phyloP scores from a whole-genome alignment of 2,113 vertebrate genomes.

The Onychostruthus taczanowskii region DNA sequence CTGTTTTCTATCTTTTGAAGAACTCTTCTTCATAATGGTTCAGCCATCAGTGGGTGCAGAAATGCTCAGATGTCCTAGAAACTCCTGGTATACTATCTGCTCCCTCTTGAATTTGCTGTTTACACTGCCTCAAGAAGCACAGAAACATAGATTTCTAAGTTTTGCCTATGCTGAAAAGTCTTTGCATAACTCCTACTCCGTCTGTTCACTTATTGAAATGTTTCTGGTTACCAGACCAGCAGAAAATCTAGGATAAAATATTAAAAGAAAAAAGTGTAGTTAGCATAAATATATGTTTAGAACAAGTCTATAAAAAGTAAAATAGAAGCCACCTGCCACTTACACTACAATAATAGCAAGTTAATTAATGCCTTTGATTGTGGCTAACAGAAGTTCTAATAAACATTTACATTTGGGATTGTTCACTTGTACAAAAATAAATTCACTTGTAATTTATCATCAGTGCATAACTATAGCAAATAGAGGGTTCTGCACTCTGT shows the following conservation, averaged over 20 bases:
- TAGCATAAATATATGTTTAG: neutral
- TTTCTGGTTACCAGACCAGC: neutral
- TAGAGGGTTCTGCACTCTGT: conserved; percentile 42
- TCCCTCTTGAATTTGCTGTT: neutral
- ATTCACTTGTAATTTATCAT: conserved; percentile 41
- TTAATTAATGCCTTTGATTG: conserved; percentile 19
- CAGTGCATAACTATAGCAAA: conserved; percentile 24
- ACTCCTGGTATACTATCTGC: neutral
- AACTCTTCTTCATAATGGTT: neutral
- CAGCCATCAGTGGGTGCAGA: neutral
- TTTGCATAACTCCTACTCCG: neutral
- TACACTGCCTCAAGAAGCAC: neutral
- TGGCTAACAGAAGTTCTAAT: conserved; percentile 41
- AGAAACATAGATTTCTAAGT: neutral
- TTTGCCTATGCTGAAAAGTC: neutral
- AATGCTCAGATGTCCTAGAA: neutral
- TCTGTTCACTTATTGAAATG: neutral
- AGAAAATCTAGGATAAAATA: conserved; percentile 10
- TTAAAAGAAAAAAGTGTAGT: neutral
- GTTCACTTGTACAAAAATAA: conserved; percentile 51
- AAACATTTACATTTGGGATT: conserved; percentile 57
- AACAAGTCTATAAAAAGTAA: conserved; percentile 2
- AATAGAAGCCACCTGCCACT: neutral
- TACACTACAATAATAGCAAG: neutral
- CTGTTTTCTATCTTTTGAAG: neutral